A percentile compares a stretch with the other conserved stretches of the same genome.
Conservation (phyloP, 1,140 invertebrate species). For the Brachystomella parvula region DNA sequence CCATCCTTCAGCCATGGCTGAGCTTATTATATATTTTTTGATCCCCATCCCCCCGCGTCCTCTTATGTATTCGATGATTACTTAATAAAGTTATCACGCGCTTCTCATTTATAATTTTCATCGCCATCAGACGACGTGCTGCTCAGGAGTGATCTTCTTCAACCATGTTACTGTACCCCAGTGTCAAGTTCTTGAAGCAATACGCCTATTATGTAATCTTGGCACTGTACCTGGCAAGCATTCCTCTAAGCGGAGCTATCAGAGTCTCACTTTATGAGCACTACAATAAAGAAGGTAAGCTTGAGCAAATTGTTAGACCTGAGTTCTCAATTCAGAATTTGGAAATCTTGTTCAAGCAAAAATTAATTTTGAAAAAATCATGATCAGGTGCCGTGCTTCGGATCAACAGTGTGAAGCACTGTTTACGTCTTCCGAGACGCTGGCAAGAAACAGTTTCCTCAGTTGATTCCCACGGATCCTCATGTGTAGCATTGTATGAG, state of each 20-base stretch:
- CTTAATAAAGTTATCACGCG: too few species aligned
- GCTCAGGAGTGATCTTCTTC: too few species aligned
- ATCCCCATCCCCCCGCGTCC: too few species aligned
- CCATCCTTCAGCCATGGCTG: too few species aligned
- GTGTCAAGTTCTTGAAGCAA: too few species aligned
- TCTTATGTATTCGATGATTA: too few species aligned
- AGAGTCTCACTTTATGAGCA: not conserved
- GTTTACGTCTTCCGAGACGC: not conserved
- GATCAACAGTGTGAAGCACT: not conserved
- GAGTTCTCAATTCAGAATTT: not conserved
- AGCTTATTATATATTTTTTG: too few species aligned
- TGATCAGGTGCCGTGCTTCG: not conserved
- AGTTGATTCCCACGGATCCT: not conserved
- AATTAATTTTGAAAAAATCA: not conserved
- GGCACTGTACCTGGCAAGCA: too few species aligned
- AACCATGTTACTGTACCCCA: too few species aligned
- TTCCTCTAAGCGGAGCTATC: not conserved
- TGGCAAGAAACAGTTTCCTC: constrained; percentile 10
- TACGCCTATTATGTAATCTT: too few species aligned
- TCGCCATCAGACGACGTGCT: too few species aligned
- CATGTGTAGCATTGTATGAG: constrained; percentile 5
- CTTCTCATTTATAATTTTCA: too few species aligned
- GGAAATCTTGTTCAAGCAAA: not conserved
- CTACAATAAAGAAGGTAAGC: constrained; percentile 7
- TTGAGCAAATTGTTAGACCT: not conserved